Conservation (phyloP, 2,113 vertebrate genomes). For the Elephas maximus region DNA sequence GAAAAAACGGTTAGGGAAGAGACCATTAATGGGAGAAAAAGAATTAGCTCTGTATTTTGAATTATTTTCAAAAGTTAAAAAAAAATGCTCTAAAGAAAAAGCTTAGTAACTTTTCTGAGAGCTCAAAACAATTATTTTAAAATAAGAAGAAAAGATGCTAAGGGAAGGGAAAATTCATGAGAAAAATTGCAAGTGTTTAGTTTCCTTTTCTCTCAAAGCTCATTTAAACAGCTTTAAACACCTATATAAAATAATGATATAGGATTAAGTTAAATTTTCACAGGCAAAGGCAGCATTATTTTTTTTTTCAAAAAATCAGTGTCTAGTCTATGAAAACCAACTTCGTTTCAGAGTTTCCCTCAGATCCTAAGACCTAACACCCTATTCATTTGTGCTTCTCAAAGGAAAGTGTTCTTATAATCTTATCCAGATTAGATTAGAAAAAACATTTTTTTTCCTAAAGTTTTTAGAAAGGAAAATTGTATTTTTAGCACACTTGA, state of each 20-base stretch:
- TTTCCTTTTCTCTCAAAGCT: slow-evolving; percentile 12
- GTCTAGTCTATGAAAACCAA: slow-evolving; percentile 38
- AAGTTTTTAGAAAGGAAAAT: too few species aligned
- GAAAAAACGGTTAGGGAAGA: neutral
- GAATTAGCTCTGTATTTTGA: neutral
- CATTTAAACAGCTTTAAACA: slow-evolving; percentile 52
- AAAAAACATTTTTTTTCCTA: neutral
- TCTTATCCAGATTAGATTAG: neutral
- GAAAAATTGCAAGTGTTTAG: slow-evolving; percentile 27
- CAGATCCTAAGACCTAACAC: neutral
- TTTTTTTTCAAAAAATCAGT: neutral
- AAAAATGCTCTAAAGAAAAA: neutral
- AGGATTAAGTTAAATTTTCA: slow-evolving; percentile 55
- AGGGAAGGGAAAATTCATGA: neutral
- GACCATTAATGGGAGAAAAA: neutral
- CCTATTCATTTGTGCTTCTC: neutral
- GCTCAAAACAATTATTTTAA: slow-evolving; percentile 43
- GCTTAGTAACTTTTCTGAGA: neutral
- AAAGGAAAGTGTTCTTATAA: neutral
- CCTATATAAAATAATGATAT: neutral
- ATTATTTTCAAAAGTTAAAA: neutral
- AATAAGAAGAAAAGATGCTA: neutral
- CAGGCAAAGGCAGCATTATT: neutral
- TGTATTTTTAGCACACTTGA: neutral
- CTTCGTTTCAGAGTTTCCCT: neutral